Evolutionary conservation across 2,113 vertebrate genomes (phyloP), one percentile per base, ranked within the genome.

Genomic region (Centropus unirufus): DNA sequence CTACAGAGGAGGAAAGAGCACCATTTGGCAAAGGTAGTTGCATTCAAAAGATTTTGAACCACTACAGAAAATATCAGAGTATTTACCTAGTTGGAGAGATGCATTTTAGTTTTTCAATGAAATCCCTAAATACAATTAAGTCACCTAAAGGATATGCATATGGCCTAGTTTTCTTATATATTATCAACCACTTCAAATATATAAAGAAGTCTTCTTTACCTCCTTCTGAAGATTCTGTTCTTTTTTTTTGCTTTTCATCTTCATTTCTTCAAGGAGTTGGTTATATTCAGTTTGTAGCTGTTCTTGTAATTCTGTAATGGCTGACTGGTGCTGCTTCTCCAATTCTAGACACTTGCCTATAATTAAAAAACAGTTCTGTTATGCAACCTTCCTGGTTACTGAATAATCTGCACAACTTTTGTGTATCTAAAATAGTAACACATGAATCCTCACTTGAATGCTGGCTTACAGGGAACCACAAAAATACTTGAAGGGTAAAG

Each of bases 161-260:
- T 3, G 2, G 9, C 69, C 14, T 44, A 61, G 4, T 7, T 89
- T 80, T 63, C 75, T 47, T 21, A 30, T 7, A 51, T 3, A 64
- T 30, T 59, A 76, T 23, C 46, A 77, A 24, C 29, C 32, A 46
- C 34, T 67, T 36, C 12, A 12, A 80, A 67, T 2, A 6, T 11
- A 1, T 42, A 15, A 66, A 88, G 15, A 81, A 64, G 54, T 21
- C 16, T 8, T 77, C 63, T 27, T 95, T 75, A 99, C 99, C 98
- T 99, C 97, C 22, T 97, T 89, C 72, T 98, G 98, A 63, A 98
- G 97, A 68, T 90, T 88, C 24, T 77, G 69, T 34, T 98, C 97
- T 62, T 97, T 98, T 81, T 98, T 96, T 61, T 57, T 90, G 72
- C 80, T 96, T 69, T 92, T 94, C 40, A 49, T 34, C 72, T 96